phyloP scores from a whole-genome alignment of 2,888 invertebrate genomes.

The Diachrysia chrysitis region DNA sequence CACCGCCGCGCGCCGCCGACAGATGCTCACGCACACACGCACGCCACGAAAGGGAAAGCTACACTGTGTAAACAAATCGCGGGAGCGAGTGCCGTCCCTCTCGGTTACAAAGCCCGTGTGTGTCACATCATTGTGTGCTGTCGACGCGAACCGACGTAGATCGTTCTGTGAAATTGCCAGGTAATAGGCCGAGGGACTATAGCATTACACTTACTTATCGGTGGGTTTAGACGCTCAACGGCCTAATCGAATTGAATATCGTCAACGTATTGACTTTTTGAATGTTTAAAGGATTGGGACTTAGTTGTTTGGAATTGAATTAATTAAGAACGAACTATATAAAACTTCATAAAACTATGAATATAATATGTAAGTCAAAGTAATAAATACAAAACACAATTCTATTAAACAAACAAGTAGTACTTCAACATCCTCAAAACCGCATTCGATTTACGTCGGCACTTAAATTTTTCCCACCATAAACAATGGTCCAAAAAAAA shows the following conservation, averaged over 20 bases:
- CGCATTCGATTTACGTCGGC: not conserved
- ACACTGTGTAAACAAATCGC: conserved; percentile 88
- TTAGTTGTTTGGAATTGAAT: conserved; percentile 13
- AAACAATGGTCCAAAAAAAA: conserved; percentile 45
- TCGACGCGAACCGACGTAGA: conserved; percentile 84
- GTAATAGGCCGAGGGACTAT: conserved; percentile 88
- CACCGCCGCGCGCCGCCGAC: conserved; percentile 79
- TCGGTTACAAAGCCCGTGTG: conserved; percentile 82
- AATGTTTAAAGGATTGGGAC: conserved; percentile 45
- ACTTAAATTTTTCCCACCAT: conserved; percentile 12
- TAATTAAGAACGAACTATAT: conserved; percentile 6
- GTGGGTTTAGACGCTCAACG: conserved; percentile 82
- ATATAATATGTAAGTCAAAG: not conserved
- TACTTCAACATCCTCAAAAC: not conserved
- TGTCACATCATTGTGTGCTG: conserved; percentile 85
- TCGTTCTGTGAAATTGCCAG: conserved; percentile 89
- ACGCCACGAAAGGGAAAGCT: conserved; percentile 86
- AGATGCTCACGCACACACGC: conserved; percentile 86
- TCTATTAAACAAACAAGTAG: not conserved
- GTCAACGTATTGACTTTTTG: conserved; percentile 57
- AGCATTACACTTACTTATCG: conserved; percentile 88
- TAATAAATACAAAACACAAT: not conserved
- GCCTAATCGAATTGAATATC: conserved; percentile 85
- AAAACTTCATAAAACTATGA: not conserved
- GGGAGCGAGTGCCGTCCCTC: conserved; percentile 82